A percentile compares a stretch with the other conserved stretches of the same genome.
phyloP scores from a whole-genome alignment of 1,140 invertebrate species.

The Agraylea sexmaculata region DNA sequence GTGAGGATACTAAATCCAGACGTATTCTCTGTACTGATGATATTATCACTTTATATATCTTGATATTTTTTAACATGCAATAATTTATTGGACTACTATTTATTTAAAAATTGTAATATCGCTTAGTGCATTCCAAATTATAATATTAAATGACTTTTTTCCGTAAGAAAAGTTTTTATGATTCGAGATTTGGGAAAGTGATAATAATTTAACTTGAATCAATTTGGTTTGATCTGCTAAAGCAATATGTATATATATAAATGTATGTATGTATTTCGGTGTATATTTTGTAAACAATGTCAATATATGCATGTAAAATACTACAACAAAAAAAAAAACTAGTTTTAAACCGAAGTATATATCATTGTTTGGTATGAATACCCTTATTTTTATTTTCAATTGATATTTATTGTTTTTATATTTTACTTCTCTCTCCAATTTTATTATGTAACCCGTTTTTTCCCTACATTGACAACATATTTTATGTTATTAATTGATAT shows the following conservation, averaged over 20 bases:
- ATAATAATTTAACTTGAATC: not conserved
- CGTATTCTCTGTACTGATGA: no score
- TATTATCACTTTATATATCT: conserved; percentile 4
- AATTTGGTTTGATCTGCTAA: not conserved
- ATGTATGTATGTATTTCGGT: not conserved
- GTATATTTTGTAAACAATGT: not conserved
- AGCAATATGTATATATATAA: not conserved
- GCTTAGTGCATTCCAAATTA: not conserved
- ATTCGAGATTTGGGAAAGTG: not conserved
- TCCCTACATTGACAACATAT: not conserved
- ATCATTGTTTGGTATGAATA: not conserved
- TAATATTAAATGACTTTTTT: not conserved
- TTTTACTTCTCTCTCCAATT: not conserved
- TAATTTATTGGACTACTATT: not conserved
- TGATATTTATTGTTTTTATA: not conserved
- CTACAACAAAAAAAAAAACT: not conserved
- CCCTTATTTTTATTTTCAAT: not conserved
- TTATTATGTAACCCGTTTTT: not conserved
- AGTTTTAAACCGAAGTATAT: conserved; percentile 2
- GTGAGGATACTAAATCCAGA: no score
- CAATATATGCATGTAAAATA: not conserved
- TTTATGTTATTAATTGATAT: not conserved
- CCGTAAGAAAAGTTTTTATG: conserved; percentile 1
- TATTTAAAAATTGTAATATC: not conserved
- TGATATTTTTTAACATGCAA: not conserved